phyloP scores from a whole-genome alignment of 2,797 vertebrate genomes.

The Gallirallus australis region DNA sequence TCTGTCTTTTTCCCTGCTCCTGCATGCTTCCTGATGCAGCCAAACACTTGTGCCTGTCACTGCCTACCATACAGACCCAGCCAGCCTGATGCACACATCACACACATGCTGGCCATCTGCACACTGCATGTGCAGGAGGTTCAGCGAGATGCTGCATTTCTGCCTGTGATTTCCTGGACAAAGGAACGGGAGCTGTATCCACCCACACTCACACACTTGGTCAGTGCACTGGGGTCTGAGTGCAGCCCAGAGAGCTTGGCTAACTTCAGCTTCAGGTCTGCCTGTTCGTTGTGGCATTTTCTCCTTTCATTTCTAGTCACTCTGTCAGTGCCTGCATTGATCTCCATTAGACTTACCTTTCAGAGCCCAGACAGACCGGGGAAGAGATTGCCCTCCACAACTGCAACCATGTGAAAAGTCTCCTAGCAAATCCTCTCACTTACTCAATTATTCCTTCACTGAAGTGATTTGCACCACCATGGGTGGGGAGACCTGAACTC shows the following conservation, averaged over 20 bases:
- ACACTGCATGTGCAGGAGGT: neutral
- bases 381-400: slow-evolving; percentile 51
- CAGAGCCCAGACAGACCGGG: slow-evolving; percentile 29
- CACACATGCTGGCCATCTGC: slow-evolving; percentile 51
- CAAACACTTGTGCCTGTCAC: neutral
- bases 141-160: rapidly evolving
- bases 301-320: neutral
- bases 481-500: slow-evolving; percentile 28
- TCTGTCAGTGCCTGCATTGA: slow-evolving; percentile 4
- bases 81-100: neutral
- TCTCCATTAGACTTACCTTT: slow-evolving; percentile 4
- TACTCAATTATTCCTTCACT: slow-evolving; percentile 62
- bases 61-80: neutral
- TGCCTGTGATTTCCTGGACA: neutral
- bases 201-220: neutral
- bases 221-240: rapidly evolving
- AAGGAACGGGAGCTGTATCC: neutral
- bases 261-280: neutral
- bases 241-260: rapidly evolving
- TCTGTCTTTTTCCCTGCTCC: neutral
- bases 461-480: neutral
- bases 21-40: neutral
- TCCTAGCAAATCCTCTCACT: slow-evolving; percentile 52
- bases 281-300: neutral
- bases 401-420: slow-evolving; percentile 55